Percentiles rank a stretch among this genome's conserved stretches.
Evolutionary conservation across 2,888 invertebrate genomes (phyloP).

Genomic region (Heliconius ethilla): DNA sequence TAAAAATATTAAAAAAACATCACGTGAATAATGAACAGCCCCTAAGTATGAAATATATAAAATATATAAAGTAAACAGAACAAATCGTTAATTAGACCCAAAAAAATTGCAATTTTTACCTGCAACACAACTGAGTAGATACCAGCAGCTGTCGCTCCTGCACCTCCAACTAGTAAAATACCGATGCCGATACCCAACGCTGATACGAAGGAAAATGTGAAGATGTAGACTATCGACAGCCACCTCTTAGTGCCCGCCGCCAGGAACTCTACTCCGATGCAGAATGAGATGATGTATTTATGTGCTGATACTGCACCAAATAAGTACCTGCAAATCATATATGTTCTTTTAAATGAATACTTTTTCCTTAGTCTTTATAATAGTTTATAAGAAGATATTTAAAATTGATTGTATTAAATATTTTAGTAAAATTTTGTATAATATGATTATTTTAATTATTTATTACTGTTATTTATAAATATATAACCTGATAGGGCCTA

Average conservation of each 20-base stretch:
- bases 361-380: neutral
- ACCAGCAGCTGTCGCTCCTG: conserved; percentile 81
- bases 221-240: conserved; percentile 85
- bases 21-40: neutral
- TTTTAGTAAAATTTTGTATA: neutral
- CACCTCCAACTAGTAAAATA: conserved; percentile 84
- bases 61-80: neutral
- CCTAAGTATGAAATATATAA: neutral
- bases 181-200: conserved; percentile 90
- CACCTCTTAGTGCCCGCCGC: conserved; percentile 84
- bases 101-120: conserved; percentile 71
- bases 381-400: neutral
- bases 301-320: conserved; percentile 93
- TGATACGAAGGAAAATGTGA: conserved; percentile 90
- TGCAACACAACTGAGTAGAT: conserved; percentile 86
- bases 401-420: neutral
- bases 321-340: conserved; percentile 83
- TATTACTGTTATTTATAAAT: neutral
- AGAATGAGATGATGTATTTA: conserved; percentile 93
- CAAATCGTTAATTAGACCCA: neutral
- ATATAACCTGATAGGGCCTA: too few relatives aligned
- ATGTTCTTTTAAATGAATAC: neutral
- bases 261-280: conserved; percentile 91
- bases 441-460: neutral
- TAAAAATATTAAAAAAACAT: neutral